A percentile compares a stretch with the other conserved stretches of the same genome.
phyloP scores from a whole-genome alignment of 2,113 vertebrate genomes.

The Aptenodytes patagonicus region DNA sequence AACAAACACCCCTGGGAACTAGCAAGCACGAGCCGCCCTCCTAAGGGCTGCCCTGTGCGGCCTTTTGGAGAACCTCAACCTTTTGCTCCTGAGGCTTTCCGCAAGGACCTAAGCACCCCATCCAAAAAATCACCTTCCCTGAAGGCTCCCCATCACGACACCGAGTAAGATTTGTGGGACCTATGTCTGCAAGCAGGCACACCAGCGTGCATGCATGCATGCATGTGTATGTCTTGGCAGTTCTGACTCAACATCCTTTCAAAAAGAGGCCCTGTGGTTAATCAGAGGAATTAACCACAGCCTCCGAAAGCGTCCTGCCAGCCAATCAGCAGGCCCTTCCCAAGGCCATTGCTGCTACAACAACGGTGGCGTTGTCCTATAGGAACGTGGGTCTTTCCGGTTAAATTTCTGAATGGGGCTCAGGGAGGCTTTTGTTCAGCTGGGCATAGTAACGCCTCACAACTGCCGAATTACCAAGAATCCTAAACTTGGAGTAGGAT shows the following conservation, averaged over 20 bases:
- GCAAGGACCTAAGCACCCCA: neutral
- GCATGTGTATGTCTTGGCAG: neutral
- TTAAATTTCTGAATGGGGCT: neutral
- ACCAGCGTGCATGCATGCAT: neutral
- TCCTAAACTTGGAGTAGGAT: neutral
- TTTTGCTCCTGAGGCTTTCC: neutral
- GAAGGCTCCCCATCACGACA: neutral
- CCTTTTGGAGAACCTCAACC: neutral
- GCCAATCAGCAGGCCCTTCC: slow-evolving; percentile 4
- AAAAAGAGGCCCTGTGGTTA: slow-evolving; percentile 8
- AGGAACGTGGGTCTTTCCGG: neutral
- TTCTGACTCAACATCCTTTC: neutral
- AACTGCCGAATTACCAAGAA: neutral
- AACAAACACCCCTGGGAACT: neutral
- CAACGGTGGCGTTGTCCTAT: neutral
- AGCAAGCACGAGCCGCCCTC: neutral
- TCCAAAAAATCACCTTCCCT: neutral
- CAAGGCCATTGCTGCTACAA: neutral
- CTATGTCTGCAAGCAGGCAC: neutral
- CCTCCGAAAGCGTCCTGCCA: neutral
- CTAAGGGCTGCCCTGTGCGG: neutral
- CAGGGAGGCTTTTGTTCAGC: neutral
- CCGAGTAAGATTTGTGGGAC: neutral
- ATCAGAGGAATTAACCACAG: slow-evolving; percentile 2
- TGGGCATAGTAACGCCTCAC: neutral